Conservation (phyloP, 2,797 vertebrate genomes). For the Pseudochromis fuscus region DNA sequence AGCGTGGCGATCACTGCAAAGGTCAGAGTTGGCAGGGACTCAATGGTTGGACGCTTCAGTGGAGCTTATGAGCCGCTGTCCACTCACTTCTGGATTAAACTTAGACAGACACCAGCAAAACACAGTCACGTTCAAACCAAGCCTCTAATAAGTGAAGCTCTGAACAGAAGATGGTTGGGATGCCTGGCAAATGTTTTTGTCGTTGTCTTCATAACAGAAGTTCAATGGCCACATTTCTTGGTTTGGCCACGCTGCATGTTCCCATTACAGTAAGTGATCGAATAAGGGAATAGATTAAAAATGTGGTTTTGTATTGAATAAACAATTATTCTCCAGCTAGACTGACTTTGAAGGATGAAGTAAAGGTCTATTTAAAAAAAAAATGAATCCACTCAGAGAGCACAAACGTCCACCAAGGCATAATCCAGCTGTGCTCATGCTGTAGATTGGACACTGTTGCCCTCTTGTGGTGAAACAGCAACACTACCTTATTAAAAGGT, state of each 20-base stretch:
- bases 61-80: constrained; percentile 9
- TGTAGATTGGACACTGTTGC: too few species aligned
- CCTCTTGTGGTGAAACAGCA: too few species aligned
- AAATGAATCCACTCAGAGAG: too few species aligned
- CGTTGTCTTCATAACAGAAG: neutral
- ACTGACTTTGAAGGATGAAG: constrained; percentile 1
- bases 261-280: neutral
- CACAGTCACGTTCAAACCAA: neutral
- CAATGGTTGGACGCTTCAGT: constrained; percentile 30
- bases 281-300: neutral
- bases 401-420: too few species aligned
- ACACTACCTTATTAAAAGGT: too few species aligned
- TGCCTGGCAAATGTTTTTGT: too few species aligned
- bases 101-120: neutral
- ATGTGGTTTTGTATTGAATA: neutral
- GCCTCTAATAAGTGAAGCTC: too few species aligned
- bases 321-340: constrained; percentile 2
- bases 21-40: constrained; percentile 21
- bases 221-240: neutral
- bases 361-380: too few species aligned
- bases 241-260: neutral
- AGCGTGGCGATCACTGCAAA: neutral
- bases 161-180: too few species aligned
- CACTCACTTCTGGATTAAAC: constrained; percentile 10
- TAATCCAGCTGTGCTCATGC: too few species aligned